phyloP scores from a whole-genome alignment of 2,113 vertebrate species.

The Syngnathus scovelli region DNA sequence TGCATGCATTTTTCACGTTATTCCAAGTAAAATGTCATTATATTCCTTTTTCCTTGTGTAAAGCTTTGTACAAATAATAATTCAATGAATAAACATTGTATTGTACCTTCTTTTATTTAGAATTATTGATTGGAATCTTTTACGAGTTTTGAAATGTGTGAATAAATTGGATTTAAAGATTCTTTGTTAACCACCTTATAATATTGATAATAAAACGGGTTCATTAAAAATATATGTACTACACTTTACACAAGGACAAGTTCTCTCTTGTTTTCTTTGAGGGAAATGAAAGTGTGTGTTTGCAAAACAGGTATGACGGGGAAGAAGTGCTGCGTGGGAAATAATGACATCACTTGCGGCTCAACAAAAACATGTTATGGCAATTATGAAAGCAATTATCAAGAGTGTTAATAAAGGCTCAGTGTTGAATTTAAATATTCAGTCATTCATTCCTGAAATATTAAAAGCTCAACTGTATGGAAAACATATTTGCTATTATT shows the following conservation, averaged over 20 bases:
- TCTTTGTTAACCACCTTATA: not conserved
- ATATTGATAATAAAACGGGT: not conserved
- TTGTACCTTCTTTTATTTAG: not conserved
- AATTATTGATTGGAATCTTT: not conserved
- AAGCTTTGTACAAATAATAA: slow-evolving; percentile 62
- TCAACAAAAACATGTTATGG: not conserved
- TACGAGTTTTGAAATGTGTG: not conserved
- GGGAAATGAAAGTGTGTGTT: not conserved
- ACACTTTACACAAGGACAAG: not conserved
- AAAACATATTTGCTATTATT: too few relatives aligned
- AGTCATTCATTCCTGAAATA: not conserved
- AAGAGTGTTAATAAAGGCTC: not conserved
- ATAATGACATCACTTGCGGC: not conserved
- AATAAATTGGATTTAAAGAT: not conserved
- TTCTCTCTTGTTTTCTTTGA: not conserved
- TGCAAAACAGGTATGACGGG: not conserved
- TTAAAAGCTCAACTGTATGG: not conserved
- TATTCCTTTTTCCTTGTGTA: slow-evolving; percentile 38
- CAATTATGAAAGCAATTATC: not conserved
- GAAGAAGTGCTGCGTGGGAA: not conserved
- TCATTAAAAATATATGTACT: not conserved
- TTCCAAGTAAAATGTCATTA: slow-evolving; percentile 47
- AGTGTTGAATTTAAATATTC: not conserved
- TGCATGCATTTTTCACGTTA: slow-evolving; percentile 59
- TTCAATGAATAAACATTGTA: slow-evolving; percentile 44